These are phyloP conservation scores for Megastigmus dorsalis DNA, from an alignment of 2,888 invertebrate species.

Conservation along the genomic window DNA sequence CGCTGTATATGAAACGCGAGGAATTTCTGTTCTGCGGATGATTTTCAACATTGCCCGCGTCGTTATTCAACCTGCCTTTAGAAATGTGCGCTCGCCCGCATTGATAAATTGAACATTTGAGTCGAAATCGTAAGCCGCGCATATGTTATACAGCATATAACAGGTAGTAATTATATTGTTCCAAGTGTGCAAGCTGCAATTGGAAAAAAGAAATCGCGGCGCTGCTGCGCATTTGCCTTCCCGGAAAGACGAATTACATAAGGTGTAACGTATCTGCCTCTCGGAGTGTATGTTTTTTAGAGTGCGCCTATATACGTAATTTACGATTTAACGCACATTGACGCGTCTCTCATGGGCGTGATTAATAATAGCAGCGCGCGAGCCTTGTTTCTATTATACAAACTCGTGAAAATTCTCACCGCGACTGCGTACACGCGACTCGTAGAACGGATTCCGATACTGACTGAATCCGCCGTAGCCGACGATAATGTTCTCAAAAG, in stretches of 20 bases:
- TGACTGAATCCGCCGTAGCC: conserved; percentile 1
- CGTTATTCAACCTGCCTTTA: conserved; percentile 24
- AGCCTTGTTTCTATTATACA: neutral
- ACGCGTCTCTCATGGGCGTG: neutral
- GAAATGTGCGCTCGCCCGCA: neutral
- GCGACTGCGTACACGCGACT: neutral
- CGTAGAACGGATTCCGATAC: neutral
- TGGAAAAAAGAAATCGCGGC: neutral
- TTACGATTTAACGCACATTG: conserved; percentile 10
- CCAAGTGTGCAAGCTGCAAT: no score
- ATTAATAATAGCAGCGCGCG: neutral
- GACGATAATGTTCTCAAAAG: no score
- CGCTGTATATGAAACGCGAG: no score
- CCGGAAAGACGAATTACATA: conserved; percentile 1
- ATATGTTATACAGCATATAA: no score
- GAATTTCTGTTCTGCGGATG: conserved; percentile 25
- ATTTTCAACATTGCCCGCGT: neutral
- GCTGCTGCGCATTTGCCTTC: neutral
- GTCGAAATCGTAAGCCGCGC: neutral
- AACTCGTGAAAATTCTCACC: conserved; percentile 1
- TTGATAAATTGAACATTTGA: conserved; percentile 21
- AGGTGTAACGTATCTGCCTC: no score
- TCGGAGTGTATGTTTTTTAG: neutral
- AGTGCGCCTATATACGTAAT: neutral
- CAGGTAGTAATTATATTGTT: conserved; percentile 18